A percentile compares a stretch with the other conserved stretches of the same genome.
Conservation (phyloP, 2,888 invertebrate species). For the Acanthosepion pharaonis region DNA sequence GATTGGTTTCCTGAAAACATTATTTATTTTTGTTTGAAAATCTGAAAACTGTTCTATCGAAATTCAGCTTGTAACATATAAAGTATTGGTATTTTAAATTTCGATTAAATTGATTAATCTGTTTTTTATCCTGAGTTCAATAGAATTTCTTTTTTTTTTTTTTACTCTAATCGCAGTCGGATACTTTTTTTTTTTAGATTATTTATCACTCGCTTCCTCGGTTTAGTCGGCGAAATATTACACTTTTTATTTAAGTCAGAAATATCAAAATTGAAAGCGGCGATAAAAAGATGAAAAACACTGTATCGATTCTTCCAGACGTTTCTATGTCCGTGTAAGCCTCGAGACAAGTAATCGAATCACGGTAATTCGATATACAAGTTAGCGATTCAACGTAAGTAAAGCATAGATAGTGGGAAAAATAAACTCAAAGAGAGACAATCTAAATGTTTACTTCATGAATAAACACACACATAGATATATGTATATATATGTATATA, state of each 20-base stretch:
- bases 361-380: not conserved
- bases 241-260: not conserved
- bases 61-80: no score
- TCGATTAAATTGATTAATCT: not conserved
- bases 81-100: not conserved
- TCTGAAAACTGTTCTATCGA: no score
- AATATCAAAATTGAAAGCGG: constrained; percentile 1
- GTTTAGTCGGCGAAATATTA: not conserved
- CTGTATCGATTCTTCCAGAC: not conserved
- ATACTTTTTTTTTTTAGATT: not conserved
- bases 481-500: not conserved
- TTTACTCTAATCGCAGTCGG: not conserved
- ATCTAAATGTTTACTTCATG: not conserved
- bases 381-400: not conserved
- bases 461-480: not conserved
- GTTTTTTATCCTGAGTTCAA: not conserved
- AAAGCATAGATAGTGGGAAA: not conserved
- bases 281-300: not conserved
- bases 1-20: no score
- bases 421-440: not conserved
- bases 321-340: not conserved
- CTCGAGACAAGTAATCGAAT: not conserved
- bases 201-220: not conserved
- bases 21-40: no score
- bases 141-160: not conserved